Evolutionary conservation across 2,113 vertebrate genomes (phyloP), one percentile per base, ranked within the genome.

Genomic region (Gallinago paraguaiae): DNA sequence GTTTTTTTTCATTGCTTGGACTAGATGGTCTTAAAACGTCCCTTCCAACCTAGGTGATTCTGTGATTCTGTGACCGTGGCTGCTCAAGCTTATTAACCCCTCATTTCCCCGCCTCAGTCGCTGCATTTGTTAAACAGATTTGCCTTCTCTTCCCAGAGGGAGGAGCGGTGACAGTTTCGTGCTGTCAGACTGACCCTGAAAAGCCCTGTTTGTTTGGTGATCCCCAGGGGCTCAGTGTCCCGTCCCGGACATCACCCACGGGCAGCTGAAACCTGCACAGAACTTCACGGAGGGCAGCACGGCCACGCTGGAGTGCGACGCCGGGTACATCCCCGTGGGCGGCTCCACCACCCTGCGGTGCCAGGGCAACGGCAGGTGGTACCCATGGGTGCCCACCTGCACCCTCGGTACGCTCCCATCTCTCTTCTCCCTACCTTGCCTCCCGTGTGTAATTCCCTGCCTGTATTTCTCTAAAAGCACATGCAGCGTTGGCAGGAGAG

Each of bases 321-420:
- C 43, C 1, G 97, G 97, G 60, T 95, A 46, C 43, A 0, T 23
- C 20, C 94, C 96, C 16, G 2, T 9, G 87, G 93, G 54, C 35
- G 9, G 53, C 53, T 54, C 37, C 72, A 4, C 28, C 31, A 3
- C n/a, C 3, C 41, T 70, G 22, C 70, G 2, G 1, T 98, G 97
- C 93, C 65, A 59, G 46, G 7, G 5, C n/a, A 17, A 3, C 0
- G 81, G 79, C 65, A 46, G 17, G 1, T 97, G 97, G 98, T 3
- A 70, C 18, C 95, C 97, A 1, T 17, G 86, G 76, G 12, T 41
- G 43, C 97, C 95, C 5, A 4, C 30, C 25, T 98, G 98, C 86
- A 17, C 54, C 17, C 86, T 31, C 13, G 92, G 98, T 98, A 75
- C 6, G 61, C 80, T 17, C 50, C 7, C 9, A 2, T 2, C 48